Evolutionary conservation across 1,140 invertebrate species (phyloP).

Genomic region (Cotesia typhae): DNA sequence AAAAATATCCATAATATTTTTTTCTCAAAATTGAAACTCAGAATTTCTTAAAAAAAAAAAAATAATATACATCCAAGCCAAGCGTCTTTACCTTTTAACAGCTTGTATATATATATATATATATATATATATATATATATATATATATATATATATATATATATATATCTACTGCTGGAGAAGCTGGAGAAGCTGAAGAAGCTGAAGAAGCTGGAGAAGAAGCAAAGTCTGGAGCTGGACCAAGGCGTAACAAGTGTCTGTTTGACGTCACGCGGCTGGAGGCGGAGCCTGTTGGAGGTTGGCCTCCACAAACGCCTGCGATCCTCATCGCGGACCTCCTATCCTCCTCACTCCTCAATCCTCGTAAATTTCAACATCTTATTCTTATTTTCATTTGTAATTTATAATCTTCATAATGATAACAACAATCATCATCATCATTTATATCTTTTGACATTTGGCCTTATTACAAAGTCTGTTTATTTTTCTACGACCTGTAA

Average conservation of each 20-base stretch:
- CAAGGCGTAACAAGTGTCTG: constrained; percentile 66
- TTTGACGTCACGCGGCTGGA: constrained; percentile 61
- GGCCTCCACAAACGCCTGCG: constrained; percentile 52
- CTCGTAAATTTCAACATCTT: constrained; percentile 29
- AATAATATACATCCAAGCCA: too few species aligned
- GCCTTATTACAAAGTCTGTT: too few species aligned
- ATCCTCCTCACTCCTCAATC: constrained; percentile 40
- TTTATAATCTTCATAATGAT: too few species aligned
- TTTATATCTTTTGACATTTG: background rate
- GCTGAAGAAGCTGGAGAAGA: background rate
- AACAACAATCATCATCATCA: background rate
- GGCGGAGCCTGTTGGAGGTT: constrained; percentile 59
- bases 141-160: too few species aligned
- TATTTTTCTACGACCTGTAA: too few species aligned
- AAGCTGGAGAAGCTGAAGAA: constrained; percentile 3
- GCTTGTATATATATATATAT: too few species aligned
- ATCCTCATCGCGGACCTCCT: constrained; percentile 51
- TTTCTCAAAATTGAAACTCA: too few species aligned
- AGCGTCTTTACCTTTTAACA: too few species aligned
- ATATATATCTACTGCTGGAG: too few species aligned
- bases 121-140: too few species aligned
- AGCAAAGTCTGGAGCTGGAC: constrained; percentile 22
- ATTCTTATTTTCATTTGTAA: constrained; percentile 23
- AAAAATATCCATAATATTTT: too few species aligned
- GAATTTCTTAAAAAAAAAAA: too few species aligned